Conservation (phyloP, 2,888 invertebrate genomes). For the Lasioglossum marginatum region DNA sequence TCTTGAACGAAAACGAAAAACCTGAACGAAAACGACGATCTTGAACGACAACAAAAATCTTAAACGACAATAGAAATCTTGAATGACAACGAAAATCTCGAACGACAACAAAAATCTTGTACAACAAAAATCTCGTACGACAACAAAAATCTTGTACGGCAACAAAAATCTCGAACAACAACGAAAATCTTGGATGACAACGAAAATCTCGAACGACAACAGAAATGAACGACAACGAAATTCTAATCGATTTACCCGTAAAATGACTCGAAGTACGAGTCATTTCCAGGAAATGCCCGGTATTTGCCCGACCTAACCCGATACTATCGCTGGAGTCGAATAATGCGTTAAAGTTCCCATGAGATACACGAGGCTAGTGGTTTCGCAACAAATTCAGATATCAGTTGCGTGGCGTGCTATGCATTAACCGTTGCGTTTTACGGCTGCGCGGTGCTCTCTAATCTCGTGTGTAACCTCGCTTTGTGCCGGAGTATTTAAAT, state of each 20-base stretch:
- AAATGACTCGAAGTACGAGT: background rate
- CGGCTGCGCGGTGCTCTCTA: background rate
- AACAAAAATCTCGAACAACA: too few relatives aligned
- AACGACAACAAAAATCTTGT: background rate
- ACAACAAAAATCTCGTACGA: background rate
- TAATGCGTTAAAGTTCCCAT: constrained; percentile 8
- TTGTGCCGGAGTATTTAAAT: background rate
- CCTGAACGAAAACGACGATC: too few relatives aligned
- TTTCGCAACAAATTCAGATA: constrained; percentile 12
- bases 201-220: too few relatives aligned
- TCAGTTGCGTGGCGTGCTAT: background rate
- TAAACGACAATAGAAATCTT: too few relatives aligned
- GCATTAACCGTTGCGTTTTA: constrained; percentile 1
- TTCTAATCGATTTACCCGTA: background rate
- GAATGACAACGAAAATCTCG: too few relatives aligned
- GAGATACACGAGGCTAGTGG: background rate
- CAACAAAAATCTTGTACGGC: too few relatives aligned
- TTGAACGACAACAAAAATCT: too few relatives aligned
- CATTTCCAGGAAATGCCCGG: background rate
- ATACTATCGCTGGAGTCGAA: constrained; percentile 5
- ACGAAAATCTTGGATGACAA: background rate
- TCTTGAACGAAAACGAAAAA: too few relatives aligned
- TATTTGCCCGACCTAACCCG: background rate
- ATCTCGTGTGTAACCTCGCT: constrained; percentile 4
- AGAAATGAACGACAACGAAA: background rate